Evolutionary conservation across 2,888 invertebrate genomes (phyloP), one percentile per base, ranked within the genome.

Genomic region (Himalopsyche anomala): DNA sequence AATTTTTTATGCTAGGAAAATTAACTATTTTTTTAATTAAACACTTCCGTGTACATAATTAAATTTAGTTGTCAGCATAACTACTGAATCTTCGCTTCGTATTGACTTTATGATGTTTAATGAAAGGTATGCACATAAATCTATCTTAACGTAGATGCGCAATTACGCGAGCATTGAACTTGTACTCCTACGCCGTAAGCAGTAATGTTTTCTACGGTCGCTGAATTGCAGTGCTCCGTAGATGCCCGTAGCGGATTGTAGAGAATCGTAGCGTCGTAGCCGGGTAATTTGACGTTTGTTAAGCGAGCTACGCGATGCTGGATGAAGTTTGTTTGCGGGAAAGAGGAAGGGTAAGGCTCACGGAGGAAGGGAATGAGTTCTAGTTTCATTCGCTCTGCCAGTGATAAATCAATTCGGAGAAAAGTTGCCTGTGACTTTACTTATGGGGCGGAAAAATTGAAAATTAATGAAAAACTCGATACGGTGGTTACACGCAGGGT

Each of bases 401-500:
- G 86, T 85, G 83, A 88, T 88, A 87, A 88, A 88, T 88, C 88
- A 88, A 87, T 87, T 84, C 81, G 36, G 28, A 55, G 83, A 80
- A 85, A 83, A 86, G 84, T 87, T 88, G 85, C 83, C 86, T 55
- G 87, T 87, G 87, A 87, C 87, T 87, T 88, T 87, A 88, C 86
- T 88, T 87, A 87, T 87, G 87, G 87, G 87, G 87, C 88, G 87
- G 88, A 88, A 88, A 88, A 88, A 88, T 88, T 87, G 88, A 86
- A 87, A 88, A 88, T 87, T 88, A 87, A 88, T 88, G 87, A 88
- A 88, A 88, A 88, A 88, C 84, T 85, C 84, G 86, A 85, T 62
- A 62, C 62, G 62, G 62, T 28, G 62, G 19, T 62, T 62, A 62
- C 62, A 62, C 62, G 62, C 62, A 62, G 19, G 8, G 62, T 11